Evolutionary conservation across 2,888 invertebrate genomes (phyloP), one percentile per base, ranked within the genome.

Genomic region (Eupithecia abbreviata): DNA sequence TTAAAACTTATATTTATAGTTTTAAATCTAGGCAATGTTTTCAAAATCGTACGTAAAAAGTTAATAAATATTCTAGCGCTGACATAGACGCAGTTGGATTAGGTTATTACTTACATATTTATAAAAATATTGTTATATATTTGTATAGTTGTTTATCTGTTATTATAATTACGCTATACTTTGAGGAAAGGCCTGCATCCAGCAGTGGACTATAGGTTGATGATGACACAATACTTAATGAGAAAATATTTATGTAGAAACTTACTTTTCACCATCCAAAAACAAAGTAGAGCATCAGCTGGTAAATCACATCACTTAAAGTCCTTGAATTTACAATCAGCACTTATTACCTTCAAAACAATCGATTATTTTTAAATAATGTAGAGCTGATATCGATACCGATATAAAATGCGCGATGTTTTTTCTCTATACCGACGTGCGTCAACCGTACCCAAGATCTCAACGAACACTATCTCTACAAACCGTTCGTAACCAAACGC

Each of bases 401-500:
- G 42, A 42, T 66, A 15, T 15, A 9, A 66, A 58, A 5, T 58
- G 41, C 68, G 43, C 73, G 75, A 47, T 49, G 13, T 71, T 68
- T 65, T 18, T 51, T 58, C 18, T 18, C 3, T 58, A 47, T 13
- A 66, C 42, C 43, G 73, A 69, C 68, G 51, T 41, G 66, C 76
- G 78, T 74, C 68, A 6, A 69, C 51, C 76, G 47, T 51, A 15
- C 72, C 66, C 73, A 73, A 71, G 51, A 71, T 73, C 73, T 30
- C 71, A 43, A 66, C 67, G 71, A n/a, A 41, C 68, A 76, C 76
- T 76, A 30, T 30, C 30, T 30, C 30, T 30, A 30, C 30, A 30
- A 30, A 30, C 30, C 30, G 1, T 30, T 30, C 30, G 30, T 30
- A 74, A 49, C 15, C 7, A 55, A 62, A 9, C n/a, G 55, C 55